Percentiles rank a stretch among this genome's conserved stretches.
These are phyloP conservation scores for Indri indri DNA, from an alignment of 2,113 vertebrate genomes.

Conservation along the genomic window DNA sequence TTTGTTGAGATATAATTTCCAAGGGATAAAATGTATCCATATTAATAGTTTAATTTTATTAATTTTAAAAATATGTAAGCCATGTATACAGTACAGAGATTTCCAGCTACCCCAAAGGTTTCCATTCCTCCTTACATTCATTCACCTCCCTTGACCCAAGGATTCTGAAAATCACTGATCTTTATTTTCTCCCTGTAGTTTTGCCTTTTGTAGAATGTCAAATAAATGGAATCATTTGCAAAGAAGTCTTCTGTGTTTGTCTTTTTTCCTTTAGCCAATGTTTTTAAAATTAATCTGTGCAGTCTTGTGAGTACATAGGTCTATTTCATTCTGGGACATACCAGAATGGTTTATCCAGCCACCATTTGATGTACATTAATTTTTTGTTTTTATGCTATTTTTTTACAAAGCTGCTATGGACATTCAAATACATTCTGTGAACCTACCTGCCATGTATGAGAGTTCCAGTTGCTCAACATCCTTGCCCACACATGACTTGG, in stretches of 20 bases:
- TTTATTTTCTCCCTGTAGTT: neutral
- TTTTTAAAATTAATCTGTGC: neutral
- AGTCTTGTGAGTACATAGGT: neutral
- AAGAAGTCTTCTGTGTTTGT: neutral
- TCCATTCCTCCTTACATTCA: neutral
- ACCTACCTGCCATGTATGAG: neutral
- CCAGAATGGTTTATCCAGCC: neutral
- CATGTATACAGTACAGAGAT: neutral
- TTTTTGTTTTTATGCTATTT: neutral
- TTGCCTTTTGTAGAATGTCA: neutral
- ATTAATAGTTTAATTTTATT: neutral
- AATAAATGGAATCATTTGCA: neutral
- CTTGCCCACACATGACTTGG: too few relatives aligned
- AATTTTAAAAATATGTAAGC: neutral
- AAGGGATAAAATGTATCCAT: neutral
- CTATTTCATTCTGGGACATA: neutral
- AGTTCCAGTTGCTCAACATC: neutral
- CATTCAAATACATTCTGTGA: neutral
- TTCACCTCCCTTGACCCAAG: fast-evolving
- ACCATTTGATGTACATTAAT: neutral
- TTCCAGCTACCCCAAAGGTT: neutral
- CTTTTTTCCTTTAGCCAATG: neutral
- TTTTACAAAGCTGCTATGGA: neutral
- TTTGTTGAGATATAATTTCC: neutral
- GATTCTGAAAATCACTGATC: neutral